phyloP scores from a whole-genome alignment of 2,888 invertebrate species.

The Drepana falcataria region DNA sequence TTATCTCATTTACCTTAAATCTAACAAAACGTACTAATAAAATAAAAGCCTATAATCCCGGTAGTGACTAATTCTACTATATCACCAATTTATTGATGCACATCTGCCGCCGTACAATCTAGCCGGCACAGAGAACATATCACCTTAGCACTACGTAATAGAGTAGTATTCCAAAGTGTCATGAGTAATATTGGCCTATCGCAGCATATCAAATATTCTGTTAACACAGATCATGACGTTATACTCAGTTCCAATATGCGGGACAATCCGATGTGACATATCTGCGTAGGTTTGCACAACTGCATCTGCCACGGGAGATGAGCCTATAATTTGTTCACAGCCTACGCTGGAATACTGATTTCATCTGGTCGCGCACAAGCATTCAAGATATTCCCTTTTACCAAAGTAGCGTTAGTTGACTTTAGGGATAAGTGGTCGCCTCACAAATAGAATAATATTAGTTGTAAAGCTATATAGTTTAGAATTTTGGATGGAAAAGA shows the following conservation, averaged over 20 bases:
- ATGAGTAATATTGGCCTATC: background rate
- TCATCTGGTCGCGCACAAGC: background rate
- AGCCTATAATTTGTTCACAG: constrained; percentile 13
- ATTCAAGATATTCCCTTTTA: background rate
- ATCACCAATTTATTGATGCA: background rate
- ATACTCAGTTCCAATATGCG: constrained; percentile 26
- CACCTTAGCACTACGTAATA: background rate
- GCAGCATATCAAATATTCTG: background rate
- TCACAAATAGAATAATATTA: too few relatives aligned
- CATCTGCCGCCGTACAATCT: background rate
- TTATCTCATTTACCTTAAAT: too few relatives aligned
- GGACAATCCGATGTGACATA: constrained; percentile 24
- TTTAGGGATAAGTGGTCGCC: too few relatives aligned
- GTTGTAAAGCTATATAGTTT: background rate
- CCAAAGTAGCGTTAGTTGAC: too few relatives aligned
- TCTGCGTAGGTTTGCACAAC: constrained; percentile 28
- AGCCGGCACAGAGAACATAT: background rate
- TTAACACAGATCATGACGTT: constrained; percentile 13
- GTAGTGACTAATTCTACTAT: background rate
- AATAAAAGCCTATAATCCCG: background rate
- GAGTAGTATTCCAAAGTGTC: background rate
- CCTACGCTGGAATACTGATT: constrained; percentile 1
- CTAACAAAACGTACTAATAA: too few relatives aligned
- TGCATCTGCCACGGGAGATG: constrained; percentile 21
- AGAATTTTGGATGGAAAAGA: background rate